Conservation (phyloP, 2,113 vertebrate species). For the Pseudorasbora parva region DNA sequence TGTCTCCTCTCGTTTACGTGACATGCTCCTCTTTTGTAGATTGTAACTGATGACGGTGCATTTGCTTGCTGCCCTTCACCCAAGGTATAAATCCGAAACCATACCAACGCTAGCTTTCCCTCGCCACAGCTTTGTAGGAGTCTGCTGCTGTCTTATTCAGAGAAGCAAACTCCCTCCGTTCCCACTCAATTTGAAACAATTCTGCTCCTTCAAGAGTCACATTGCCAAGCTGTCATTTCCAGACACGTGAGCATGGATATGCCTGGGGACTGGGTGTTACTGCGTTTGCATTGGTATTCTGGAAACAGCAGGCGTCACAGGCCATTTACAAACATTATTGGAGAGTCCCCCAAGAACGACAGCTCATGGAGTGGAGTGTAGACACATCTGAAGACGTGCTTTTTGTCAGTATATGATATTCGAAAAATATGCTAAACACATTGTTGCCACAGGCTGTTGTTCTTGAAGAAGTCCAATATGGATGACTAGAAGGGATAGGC, state of each 20-base stretch:
- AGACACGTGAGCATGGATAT: not conserved
- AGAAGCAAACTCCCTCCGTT: conserved; percentile 1
- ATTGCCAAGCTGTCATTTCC: conserved; percentile 22
- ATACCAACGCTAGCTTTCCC: not conserved
- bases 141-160: not conserved
- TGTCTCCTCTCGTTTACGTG: conserved; percentile 52
- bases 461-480: not conserved
- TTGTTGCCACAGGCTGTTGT: not conserved
- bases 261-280: conserved; percentile 36
- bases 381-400: not conserved
- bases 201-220: conserved; percentile 14
- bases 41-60: conserved; percentile 37
- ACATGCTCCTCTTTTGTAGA: conserved; percentile 38
- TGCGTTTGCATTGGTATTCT: conserved; percentile 45
- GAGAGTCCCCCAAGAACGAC: conserved; percentile 16
- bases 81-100: not conserved
- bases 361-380: not conserved
- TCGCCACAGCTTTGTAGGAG: not conserved
- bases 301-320: not conserved
- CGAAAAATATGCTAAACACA: not conserved
- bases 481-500: too few species aligned
- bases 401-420: not conserved
- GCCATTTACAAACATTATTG: conserved; percentile 49
- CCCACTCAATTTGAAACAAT: conserved; percentile 11
- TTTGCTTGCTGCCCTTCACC: not conserved